Evolutionary conservation across 2,888 invertebrate genomes (phyloP).

Genomic region (Thecophora atra): DNA sequence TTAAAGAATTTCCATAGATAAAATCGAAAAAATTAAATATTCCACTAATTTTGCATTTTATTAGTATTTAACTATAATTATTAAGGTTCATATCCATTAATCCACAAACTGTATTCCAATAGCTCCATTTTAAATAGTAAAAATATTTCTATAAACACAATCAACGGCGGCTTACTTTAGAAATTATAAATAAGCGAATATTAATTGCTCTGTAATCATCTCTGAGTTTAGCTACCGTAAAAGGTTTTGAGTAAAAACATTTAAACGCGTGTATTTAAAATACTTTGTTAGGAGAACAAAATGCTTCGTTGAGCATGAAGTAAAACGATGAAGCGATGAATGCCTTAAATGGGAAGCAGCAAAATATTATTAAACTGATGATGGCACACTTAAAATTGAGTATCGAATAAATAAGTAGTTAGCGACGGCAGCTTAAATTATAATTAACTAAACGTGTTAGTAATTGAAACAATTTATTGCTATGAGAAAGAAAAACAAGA

Average conservation of each 20-base stretch:
- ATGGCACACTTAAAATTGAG: conserved; percentile 7
- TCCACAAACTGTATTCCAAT: no score
- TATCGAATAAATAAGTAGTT: not conserved
- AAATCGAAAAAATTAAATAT: no score
- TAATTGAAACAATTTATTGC: not conserved
- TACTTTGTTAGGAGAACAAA: conserved; percentile 9
- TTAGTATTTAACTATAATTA: no score
- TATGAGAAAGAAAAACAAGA: not conserved
- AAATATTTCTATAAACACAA: no score
- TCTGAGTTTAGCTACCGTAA: conserved; percentile 24
- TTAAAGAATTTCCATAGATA: no score
- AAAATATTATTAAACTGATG: not conserved
- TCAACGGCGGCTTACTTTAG: no score
- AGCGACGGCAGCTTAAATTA: not conserved
- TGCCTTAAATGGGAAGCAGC: not conserved
- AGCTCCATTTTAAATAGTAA: no score
- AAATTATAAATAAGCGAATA: no score
- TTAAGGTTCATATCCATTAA: no score
- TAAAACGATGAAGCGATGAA: not conserved
- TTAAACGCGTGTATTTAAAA: conserved; percentile 6
- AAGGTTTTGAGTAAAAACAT: not conserved
- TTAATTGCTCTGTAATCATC: not conserved
- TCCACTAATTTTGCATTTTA: no score
- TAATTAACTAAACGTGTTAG: not conserved
- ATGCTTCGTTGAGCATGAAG: conserved; percentile 44